Evolutionary conservation across 1,140 invertebrate genomes (phyloP), one percentile per base, ranked within the genome.

Genomic region (Magallana ariakensis): DNA sequence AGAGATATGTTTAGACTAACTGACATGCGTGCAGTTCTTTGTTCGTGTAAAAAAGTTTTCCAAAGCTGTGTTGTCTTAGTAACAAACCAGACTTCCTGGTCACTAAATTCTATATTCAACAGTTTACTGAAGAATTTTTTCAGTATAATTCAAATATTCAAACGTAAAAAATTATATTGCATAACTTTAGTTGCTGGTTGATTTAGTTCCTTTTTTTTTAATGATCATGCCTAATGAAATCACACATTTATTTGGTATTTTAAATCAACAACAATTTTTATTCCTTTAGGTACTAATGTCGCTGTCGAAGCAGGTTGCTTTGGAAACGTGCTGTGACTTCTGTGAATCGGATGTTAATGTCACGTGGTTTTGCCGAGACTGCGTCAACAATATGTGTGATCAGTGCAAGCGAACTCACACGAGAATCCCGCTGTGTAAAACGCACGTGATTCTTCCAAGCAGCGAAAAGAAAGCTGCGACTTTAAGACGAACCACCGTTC

Each of bases 331-430:
- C 19, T 70, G 66, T 26, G 66, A 70, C 33, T 70, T 70, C 22
- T 70, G 66, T 33, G 66, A 70, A 70, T 33, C 66, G 66, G 22
- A 70, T 26, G 66, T 26, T 8, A 70, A 70, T 26, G 66, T 70
- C 66, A 70, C 8, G 9, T 70, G 66, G 66, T 70, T 70, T 19
- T 70, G 66, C 22, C 66, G 66, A 0, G 66, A 70, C 33, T 70
- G 66, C 66, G 22, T 70, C 66, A 70, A 70, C 22, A 70, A 70
- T 70, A 33, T 70, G 66, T 70, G 66, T 70, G 22, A 26, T 26
- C 66, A 70, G 10, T 70, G 66, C 33, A 70, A 26, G 66, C 66
- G 66, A 9, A 70, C 66, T 7, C 66, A 70, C 22, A 70, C 66
- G 15, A 70, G 33, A 70, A 70, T 70, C 22, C 66, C 66, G 1